Conservation (phyloP, 2,113 vertebrate species). For the Peromyscus polionotus region DNA sequence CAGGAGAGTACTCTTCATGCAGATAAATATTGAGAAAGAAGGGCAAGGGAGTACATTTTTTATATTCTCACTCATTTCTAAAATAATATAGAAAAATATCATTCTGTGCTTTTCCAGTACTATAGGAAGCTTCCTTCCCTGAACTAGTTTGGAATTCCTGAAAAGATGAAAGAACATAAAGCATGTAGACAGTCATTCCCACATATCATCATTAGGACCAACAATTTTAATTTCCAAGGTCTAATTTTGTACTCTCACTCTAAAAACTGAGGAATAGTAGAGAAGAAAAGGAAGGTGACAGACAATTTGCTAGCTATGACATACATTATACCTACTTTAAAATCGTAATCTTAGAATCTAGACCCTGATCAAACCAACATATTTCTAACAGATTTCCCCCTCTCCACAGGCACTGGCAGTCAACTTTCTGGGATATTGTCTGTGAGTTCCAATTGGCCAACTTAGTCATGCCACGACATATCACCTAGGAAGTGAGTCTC, state of each 20-base stretch:
- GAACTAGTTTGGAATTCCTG: neutral
- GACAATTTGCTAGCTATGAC: neutral
- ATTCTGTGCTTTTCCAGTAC: neutral
- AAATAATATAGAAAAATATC: neutral
- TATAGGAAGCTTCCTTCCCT: neutral
- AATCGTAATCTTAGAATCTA: neutral
- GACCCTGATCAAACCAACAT: neutral
- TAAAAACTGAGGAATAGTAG: neutral
- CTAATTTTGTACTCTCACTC: neutral
- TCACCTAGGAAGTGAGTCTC: neutral
- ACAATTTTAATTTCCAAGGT: neutral
- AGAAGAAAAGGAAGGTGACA: neutral
- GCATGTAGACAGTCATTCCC: neutral
- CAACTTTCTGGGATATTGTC: neutral
- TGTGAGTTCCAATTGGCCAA: neutral
- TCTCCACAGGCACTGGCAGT: no score
- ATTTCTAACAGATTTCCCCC: neutral
- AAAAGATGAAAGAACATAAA: neutral
- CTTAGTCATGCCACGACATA: neutral
- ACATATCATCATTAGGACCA: neutral
- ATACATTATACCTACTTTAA: neutral
- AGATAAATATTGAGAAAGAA: neutral
- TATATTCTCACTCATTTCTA: neutral
- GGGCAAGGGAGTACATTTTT: accelerated
- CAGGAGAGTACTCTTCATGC: neutral